A percentile compares a stretch with the other conserved stretches of the same genome.
Conservation (phyloP, 2,888 invertebrate genomes). For the Ophonus ardosiacus region DNA sequence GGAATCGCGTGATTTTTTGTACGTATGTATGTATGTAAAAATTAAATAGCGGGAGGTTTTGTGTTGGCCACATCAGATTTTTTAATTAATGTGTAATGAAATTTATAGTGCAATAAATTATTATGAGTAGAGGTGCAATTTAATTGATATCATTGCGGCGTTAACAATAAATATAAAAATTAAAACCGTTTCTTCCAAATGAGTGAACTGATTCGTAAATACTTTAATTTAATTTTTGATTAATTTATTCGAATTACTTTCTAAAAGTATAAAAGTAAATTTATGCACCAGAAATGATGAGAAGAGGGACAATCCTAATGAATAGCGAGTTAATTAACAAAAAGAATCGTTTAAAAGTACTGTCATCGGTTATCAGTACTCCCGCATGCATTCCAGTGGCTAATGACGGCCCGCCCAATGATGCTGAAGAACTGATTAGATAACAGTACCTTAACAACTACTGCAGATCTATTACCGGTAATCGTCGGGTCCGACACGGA, state of each 20-base stretch:
- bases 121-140: background rate
- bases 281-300: slow-evolving; percentile 45
- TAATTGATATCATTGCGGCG: background rate
- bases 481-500: slow-evolving; percentile 33
- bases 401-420: slow-evolving; percentile 33
- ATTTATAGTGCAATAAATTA: background rate
- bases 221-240: slow-evolving; percentile 23
- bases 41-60: no score
- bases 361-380: slow-evolving; percentile 46
- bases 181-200: slow-evolving; percentile 27
- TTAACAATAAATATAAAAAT: slow-evolving; percentile 12
- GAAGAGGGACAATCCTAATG: slow-evolving; percentile 51
- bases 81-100: background rate
- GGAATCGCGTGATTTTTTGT: no score
- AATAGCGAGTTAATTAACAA: slow-evolving; percentile 56
- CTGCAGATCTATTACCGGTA: slow-evolving; percentile 53
- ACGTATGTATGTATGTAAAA: no score
- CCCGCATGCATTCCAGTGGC: slow-evolving; percentile 40
- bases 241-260: slow-evolving; percentile 47
- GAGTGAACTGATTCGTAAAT: slow-evolving; percentile 34
- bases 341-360: slow-evolving; percentile 46
- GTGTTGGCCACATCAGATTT: no score
- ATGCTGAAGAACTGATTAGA: slow-evolving; percentile 52
- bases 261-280: slow-evolving; percentile 51
- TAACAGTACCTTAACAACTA: slow-evolving; percentile 57